Base-by-base conservation (phyloP, 2,888 invertebrate species). In the Orgyia antiqua region DNA sequence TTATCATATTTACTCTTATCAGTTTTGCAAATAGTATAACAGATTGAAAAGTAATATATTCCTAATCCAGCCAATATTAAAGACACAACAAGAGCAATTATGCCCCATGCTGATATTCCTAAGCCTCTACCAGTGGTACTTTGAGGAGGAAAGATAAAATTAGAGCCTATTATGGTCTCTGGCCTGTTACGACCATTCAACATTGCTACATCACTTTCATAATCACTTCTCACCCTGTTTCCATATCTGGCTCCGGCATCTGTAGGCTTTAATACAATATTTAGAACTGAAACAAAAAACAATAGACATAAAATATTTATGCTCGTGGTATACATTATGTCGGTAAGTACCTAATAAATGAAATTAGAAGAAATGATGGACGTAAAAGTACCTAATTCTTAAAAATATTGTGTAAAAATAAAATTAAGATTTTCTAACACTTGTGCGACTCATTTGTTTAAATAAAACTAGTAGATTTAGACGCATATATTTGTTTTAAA, bases 21-120 rank as follows among this genome's bases (percentile, higher is more conserved):
- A 42, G 87, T 87, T 42, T 87, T 83, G 46, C 90, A 91, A 26
- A 92, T 58, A 27, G 89, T 80, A 63, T 91, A 92, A 51, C 91
- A 91, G 47, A 91, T 86, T 15, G 90, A 87, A 39, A 89, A 87
- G 51, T 91, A 92, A 54, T 92, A 92, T 21, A 88, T 77, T 0
- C 87, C 87, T 62, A 87, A 75, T 40, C 83, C 80, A 3, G 83
- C 67, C 10, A 89, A 51, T 21, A 89, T 86, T n/a, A 88, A 39
- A 1, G 77, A 71, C 7, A 89, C 58, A 33, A 89, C 66, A 6
- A 90, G 51, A n/a, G 78, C 67, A 7, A 90, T 88, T 13, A 92
- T 88, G 10, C 91, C 91, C 88, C 91, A 92, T 0, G 91, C 91
- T 0, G 91, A 90, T 18, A 90, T 71, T 3, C 88, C 88, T n/a